Evolutionary conservation across 2,888 invertebrate genomes (phyloP), one percentile per base, ranked within the genome.

Genomic region (Heliconius ethilla): DNA sequence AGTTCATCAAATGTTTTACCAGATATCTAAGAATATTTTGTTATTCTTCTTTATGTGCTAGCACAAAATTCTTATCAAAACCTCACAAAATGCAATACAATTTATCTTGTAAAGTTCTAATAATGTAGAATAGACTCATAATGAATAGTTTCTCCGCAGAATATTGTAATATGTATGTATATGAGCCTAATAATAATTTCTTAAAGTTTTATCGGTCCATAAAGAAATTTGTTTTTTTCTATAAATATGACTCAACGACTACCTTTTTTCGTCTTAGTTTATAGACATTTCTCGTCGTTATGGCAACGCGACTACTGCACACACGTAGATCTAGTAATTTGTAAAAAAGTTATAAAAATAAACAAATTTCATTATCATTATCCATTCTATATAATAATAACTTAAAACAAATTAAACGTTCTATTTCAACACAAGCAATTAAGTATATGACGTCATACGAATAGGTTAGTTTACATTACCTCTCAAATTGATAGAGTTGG

Each of bases 401-500:
- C 67, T 40, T 25, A 13, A 67, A 45, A 25, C 15, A 45, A 69
- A 9, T 25, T 40, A 45, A 69, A 3, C 15, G 7, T 40, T 45
- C 69, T 69, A 69, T 69, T 69, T 27, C 7, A 9, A 25, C 15
- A 45, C 13, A 37, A 40, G 15, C 40, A 25, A 59, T 69, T 69
- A 69, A 45, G 1, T 9, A 15, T 25, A 69, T 67, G 7, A 37
- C n/a, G 18, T 25, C 27, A 62, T 63, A 72, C 27, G 7, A 40
- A 63, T 65, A 73, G 10, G n/a, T n/a, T 37, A 9, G 9, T 11
- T 74, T 27, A 63, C 15, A 40, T 84, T 80, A 94, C 94, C 94
- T 90, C 93, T 91, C 80, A 92, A 88, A 86, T 93, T 94, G 55
- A 94, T 89, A 87, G 88, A 90, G 91, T 93, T 92, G 75, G 92